Percentiles rank a stretch among this genome's conserved stretches.
Evolutionary conservation across 2,888 invertebrate species (phyloP).

Genomic region (Tuberolachnus salignus): DNA sequence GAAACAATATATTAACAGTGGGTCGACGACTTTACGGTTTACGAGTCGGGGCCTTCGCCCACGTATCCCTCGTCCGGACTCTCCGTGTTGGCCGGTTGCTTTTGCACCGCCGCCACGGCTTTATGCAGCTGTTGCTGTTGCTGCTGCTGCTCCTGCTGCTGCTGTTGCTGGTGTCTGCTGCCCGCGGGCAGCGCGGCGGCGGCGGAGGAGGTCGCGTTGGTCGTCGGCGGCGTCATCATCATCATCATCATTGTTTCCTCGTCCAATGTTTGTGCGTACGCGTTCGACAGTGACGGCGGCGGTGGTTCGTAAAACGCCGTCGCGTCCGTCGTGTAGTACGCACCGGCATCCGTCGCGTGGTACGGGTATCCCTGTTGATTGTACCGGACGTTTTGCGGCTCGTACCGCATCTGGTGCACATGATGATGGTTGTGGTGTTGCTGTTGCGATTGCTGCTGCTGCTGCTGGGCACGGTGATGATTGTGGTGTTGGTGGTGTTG

Average conservation of each 20-base stretch:
- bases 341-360: conserved; percentile 3
- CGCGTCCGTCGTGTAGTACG: neutral
- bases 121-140: conserved; percentile 43
- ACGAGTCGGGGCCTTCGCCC: conserved; percentile 72
- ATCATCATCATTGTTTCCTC: conserved; percentile 45
- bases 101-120: conserved; percentile 43
- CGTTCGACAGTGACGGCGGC: conserved; percentile 52
- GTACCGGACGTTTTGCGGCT: conserved; percentile 45
- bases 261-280: conserved; percentile 46
- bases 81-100: conserved; percentile 66
- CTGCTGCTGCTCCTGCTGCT: neutral
- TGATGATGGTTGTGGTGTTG: neutral
- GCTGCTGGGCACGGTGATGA: conserved; percentile 4
- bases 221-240: conserved; percentile 10
- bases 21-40: neutral
- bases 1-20: neutral
- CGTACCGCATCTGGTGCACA: neutral
- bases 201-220: neutral
- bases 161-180: conserved; percentile 14
- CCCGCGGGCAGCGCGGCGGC: neutral
- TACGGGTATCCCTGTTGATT: conserved; percentile 50
- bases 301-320: conserved; percentile 35
- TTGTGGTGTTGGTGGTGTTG: conserved; percentile 28
- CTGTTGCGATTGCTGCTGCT: neutral
- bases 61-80: conserved; percentile 89